Conservation (phyloP, 2,797 vertebrate genomes). For the Setipinna tenuifilis region DNA sequence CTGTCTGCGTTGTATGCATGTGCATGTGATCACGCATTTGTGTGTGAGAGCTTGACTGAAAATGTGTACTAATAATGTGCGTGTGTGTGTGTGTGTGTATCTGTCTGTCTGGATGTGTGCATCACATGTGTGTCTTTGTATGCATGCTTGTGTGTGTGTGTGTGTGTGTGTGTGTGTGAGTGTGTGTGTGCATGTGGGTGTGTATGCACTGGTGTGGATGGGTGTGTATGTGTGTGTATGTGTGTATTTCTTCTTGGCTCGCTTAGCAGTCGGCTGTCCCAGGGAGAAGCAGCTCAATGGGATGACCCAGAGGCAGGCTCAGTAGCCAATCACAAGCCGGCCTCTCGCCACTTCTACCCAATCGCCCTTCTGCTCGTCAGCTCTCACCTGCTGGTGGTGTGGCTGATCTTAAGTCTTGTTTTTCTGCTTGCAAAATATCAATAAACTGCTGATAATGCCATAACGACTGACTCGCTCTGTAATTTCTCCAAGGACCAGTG, state of each 20-base stretch:
- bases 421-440: constrained; percentile 99
- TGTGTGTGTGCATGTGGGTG: neutral
- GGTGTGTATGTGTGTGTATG: constrained; percentile 1
- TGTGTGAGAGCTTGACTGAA: neutral
- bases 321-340: constrained; percentile 95
- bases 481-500: neutral
- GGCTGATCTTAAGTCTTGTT: constrained; percentile 99
- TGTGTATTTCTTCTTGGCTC: constrained; percentile 74
- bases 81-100: neutral
- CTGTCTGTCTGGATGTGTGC: neutral
- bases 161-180: constrained; percentile 5
- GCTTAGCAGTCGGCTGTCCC: constrained; percentile 91
- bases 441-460: constrained; percentile 84
- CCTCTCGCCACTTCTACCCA: constrained; percentile 99
- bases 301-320: constrained; percentile 95
- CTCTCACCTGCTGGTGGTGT: constrained; percentile 98
- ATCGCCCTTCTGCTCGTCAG: constrained; percentile 99
- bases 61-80: neutral
- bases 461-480: constrained; percentile 59
- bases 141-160: neutral
- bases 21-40: neutral
- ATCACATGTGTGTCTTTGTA: neutral
- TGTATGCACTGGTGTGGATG: neutral
- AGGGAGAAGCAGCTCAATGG: constrained; percentile 90
- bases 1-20: neutral